Conservation (phyloP, 2,113 vertebrate genomes). For the Pungitius pungitius region DNA sequence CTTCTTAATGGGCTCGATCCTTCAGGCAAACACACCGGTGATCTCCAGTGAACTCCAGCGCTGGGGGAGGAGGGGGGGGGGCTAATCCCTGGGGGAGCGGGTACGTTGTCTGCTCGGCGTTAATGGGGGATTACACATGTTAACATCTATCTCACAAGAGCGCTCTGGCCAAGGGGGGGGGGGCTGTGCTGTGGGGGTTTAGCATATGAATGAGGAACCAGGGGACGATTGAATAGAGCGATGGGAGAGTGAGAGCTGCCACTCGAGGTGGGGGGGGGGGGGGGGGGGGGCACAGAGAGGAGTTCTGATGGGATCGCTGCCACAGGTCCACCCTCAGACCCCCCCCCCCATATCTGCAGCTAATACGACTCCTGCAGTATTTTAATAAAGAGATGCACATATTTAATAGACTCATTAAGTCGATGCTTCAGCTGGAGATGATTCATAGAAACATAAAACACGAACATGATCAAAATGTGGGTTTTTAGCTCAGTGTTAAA, state of each 20-base stretch:
- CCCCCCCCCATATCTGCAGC: too few species aligned
- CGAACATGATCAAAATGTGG: background rate
- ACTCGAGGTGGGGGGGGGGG: conserved; percentile 51
- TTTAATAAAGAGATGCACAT: background rate
- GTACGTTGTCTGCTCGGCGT: conserved; percentile 67
- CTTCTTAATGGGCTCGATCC: conserved; percentile 52
- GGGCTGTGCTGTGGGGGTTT: conserved; percentile 69
- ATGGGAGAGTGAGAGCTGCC: conserved; percentile 72
- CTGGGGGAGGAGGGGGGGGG: conserved; percentile 42
- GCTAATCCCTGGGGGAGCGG: conserved; percentile 76
- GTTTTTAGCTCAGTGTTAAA: background rate
- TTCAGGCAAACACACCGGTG: conserved; percentile 46
- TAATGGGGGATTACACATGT: conserved; percentile 84
- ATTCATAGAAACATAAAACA: background rate
- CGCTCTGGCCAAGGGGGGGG: conserved; percentile 74
- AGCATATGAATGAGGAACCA: conserved; percentile 83
- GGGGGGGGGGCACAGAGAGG: conserved; percentile 51
- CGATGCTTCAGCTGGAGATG: background rate
- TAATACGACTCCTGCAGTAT: background rate
- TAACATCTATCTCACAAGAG: conserved; percentile 77
- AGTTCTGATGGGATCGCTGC: conserved; percentile 13
- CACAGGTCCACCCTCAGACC: too few species aligned
- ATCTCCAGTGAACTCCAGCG: conserved; percentile 11
- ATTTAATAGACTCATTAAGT: background rate
- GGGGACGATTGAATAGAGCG: conserved; percentile 69